A percentile compares a stretch with the other conserved stretches of the same genome.
phyloP scores from a whole-genome alignment of 2,888 invertebrate genomes.

The Magallana nippona region DNA sequence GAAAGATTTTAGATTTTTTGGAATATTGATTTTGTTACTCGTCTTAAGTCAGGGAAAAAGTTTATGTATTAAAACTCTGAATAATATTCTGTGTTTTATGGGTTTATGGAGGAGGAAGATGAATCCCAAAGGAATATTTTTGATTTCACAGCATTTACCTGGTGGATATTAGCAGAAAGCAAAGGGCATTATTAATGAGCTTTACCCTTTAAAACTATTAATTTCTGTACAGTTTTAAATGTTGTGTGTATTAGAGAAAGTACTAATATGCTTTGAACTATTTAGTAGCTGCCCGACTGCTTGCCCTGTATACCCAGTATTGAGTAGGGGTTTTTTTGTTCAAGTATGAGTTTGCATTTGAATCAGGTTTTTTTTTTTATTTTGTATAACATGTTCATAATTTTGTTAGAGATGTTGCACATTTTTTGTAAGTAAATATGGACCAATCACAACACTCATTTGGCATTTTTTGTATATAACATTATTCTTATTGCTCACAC shows the following conservation, averaged over 20 bases:
- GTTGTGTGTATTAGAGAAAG: not conserved
- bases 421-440: not conserved
- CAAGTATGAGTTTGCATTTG: not conserved
- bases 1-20: too few species aligned
- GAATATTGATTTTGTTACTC: too few species aligned
- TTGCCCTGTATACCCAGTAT: not conserved
- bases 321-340: not conserved
- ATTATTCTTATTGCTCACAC: not conserved
- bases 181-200: conserved; percentile 3
- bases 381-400: not conserved
- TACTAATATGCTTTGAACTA: not conserved
- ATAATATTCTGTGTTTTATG: too few species aligned
- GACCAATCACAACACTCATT: not conserved
- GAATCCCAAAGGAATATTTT: too few species aligned
- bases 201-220: not conserved
- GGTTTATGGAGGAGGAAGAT: too few species aligned
- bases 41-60: too few species aligned
- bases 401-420: not conserved
- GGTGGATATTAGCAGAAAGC: conserved; percentile 2
- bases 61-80: too few species aligned
- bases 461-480: not conserved
- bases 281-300: not conserved
- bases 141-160: too few species aligned
- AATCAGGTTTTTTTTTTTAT: not conserved
- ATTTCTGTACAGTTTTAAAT: not conserved